A percentile compares a stretch with the other conserved stretches of the same genome.
These are phyloP conservation scores for Lasioglossum leucozonium DNA, from an alignment of 2,888 invertebrate species.

Conservation along the genomic window DNA sequence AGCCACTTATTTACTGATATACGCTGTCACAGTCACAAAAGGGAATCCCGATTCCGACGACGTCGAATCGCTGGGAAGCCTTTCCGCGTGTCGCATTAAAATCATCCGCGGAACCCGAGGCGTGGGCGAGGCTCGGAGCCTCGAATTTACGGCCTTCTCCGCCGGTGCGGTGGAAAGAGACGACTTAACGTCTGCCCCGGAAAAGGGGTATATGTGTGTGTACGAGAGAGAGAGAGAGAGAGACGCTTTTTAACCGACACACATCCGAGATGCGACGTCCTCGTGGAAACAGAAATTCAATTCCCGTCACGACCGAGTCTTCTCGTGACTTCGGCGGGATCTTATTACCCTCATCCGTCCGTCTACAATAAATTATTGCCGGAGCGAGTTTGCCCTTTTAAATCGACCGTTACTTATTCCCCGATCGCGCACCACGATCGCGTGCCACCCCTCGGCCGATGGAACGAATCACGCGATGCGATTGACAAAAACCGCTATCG, in stretches of 20 bases:
- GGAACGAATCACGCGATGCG: constrained; percentile 33
- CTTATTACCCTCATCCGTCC: constrained; percentile 5
- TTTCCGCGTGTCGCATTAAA: constrained; percentile 55
- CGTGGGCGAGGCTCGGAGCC: constrained; percentile 7
- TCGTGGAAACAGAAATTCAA: constrained; percentile 25
- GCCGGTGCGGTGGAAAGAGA: constrained; percentile 5
- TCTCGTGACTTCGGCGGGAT: constrained; percentile 9
- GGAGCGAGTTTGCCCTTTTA: constrained; percentile 2
- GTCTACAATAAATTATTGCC: constrained; percentile 8
- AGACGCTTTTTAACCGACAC: constrained; percentile 28
- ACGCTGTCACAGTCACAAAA: constrained; percentile 62
- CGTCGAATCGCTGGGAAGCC: constrained; percentile 44
- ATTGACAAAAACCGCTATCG: constrained; percentile 3
- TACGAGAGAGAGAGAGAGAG: not conserved
- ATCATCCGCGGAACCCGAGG: constrained; percentile 43
- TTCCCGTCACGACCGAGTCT: constrained; percentile 27
- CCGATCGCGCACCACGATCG: constrained; percentile 23
- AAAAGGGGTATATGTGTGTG: no score
- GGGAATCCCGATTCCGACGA: constrained; percentile 51
- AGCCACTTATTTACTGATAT: constrained; percentile 70
- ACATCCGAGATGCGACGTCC: constrained; percentile 12
- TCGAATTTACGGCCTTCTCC: constrained; percentile 43
- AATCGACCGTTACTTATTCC: constrained; percentile 16
- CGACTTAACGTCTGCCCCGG: constrained; percentile 22
- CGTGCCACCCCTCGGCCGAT: constrained; percentile 4